phyloP scores from a whole-genome alignment of 2,888 invertebrate genomes.

The Tachina grossa region DNA sequence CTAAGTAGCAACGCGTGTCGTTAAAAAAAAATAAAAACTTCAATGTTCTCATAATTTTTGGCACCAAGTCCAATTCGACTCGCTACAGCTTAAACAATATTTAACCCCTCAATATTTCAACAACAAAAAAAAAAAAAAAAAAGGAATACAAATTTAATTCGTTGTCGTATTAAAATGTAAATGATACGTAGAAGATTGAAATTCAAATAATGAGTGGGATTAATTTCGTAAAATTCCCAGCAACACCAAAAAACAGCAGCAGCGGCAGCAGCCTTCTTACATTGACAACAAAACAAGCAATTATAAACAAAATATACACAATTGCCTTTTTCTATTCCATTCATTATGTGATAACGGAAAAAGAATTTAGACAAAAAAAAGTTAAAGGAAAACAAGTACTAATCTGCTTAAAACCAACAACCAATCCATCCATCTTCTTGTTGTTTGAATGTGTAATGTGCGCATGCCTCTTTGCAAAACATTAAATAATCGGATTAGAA shows the following conservation, averaged over 20 bases:
- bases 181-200: slow-evolving; percentile 60
- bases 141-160: slow-evolving; percentile 45
- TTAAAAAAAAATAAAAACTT: slow-evolving; percentile 25
- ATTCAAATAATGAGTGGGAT: slow-evolving; percentile 63
- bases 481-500: slow-evolving; percentile 79
- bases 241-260: slow-evolving; percentile 49
- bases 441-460: slow-evolving; percentile 50
- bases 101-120: slow-evolving; percentile 35
- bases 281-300: slow-evolving; percentile 77
- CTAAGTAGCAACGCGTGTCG: slow-evolving; percentile 69
- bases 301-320: slow-evolving; percentile 75
- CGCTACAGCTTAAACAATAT: slow-evolving; percentile 47
- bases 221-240: slow-evolving; percentile 71
- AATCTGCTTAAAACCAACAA: slow-evolving; percentile 74
- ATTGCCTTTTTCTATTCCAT: slow-evolving; percentile 67
- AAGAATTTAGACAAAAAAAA: slow-evolving; percentile 13
- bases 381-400: slow-evolving; percentile 74
- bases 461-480: slow-evolving; percentile 72
- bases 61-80: slow-evolving; percentile 52
- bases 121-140: slow-evolving; percentile 5
- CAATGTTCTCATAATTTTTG: slow-evolving; percentile 71
- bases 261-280: background rate
- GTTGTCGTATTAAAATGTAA: slow-evolving; percentile 51
- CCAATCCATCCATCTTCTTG: slow-evolving; percentile 62
- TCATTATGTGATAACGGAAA: background rate